Evolutionary conservation across 1,140 invertebrate species (phyloP).

Genomic region (Heliconius eleuchia): DNA sequence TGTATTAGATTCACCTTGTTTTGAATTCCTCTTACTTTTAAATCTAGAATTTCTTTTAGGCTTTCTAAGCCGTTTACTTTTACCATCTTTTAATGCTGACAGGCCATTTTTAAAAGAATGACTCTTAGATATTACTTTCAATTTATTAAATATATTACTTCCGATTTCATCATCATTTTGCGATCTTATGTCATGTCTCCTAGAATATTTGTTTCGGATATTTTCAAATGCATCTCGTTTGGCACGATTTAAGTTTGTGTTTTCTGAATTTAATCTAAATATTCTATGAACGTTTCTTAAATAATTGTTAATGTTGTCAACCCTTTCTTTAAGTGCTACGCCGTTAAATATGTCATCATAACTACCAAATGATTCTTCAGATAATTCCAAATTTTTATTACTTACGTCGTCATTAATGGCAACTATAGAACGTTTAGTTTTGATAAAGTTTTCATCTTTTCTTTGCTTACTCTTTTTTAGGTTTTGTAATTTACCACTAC

Average conservation of each 20-base stretch:
- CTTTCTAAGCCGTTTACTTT: conserved; percentile 7
- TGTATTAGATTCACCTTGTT: neutral
- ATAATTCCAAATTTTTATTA: neutral
- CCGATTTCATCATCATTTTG: conserved; percentile 13
- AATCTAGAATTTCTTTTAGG: conserved; percentile 18
- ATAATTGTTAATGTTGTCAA: conserved; percentile 50
- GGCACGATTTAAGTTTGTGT: neutral
- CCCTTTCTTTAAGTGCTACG: conserved; percentile 40
- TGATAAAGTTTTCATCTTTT: conserved; percentile 39
- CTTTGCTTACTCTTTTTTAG: conserved; percentile 37
- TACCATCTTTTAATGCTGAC: conserved; percentile 7
- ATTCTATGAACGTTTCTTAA: conserved; percentile 42
- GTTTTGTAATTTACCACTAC: conserved; percentile 40
- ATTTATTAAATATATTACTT: conserved; percentile 20
- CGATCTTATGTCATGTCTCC: conserved; percentile 14
- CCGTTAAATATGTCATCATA: conserved; percentile 17
- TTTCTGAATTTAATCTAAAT: conserved; percentile 31
- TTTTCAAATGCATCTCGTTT: conserved; percentile 24
- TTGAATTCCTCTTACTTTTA: conserved; percentile 25
- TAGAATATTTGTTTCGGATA: conserved; percentile 19
- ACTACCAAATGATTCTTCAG: conserved; percentile 22
- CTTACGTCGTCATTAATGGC: conserved; percentile 19
- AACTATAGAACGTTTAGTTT: conserved; percentile 43
- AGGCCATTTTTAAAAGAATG: conserved; percentile 15
- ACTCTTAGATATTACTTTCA: conserved; percentile 23